These are phyloP conservation scores for Pandemis cinnamomeana DNA, from an alignment of 2,888 invertebrate genomes.

Conservation along the genomic window DNA sequence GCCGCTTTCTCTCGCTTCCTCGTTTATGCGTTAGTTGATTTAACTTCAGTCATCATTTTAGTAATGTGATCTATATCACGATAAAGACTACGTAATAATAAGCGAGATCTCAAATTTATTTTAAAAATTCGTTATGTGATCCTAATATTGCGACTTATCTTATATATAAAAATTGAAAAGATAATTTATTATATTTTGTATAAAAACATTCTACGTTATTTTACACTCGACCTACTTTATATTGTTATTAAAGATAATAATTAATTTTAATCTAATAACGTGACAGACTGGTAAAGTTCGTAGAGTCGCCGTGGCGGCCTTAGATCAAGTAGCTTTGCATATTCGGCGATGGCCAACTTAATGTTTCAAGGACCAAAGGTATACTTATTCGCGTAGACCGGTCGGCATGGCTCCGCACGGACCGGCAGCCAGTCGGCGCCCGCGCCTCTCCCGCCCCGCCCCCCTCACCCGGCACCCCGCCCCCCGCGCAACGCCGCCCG, in stretches of 20 bases:
- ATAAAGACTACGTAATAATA: slow-evolving; percentile 84
- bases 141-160: slow-evolving; percentile 80
- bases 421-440: slow-evolving; percentile 68
- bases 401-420: slow-evolving; percentile 83
- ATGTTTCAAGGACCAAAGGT: slow-evolving; percentile 84
- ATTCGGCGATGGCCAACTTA: slow-evolving; percentile 83
- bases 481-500: slow-evolving; percentile 77
- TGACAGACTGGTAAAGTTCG: slow-evolving; percentile 85
- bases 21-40: slow-evolving; percentile 76
- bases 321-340: slow-evolving; percentile 84
- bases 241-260: slow-evolving; percentile 82
- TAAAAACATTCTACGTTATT: slow-evolving; percentile 82
- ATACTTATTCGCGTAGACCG: slow-evolving; percentile 84
- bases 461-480: slow-evolving; percentile 52
- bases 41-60: slow-evolving; percentile 79
- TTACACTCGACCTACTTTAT: slow-evolving; percentile 83
- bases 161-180: slow-evolving; percentile 79
- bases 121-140: slow-evolving; percentile 81
- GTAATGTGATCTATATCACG: slow-evolving; percentile 82
- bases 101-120: slow-evolving; percentile 85
- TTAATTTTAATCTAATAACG: slow-evolving; percentile 85
- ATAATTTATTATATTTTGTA: slow-evolving; percentile 84
- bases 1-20: slow-evolving; percentile 76
- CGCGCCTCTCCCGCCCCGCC: slow-evolving; percentile 56
- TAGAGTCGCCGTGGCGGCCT: slow-evolving; percentile 84